A percentile compares a stretch with the other conserved stretches of the same genome.
Evolutionary conservation across 2,888 invertebrate species (phyloP).

Genomic region (Prosapia bicincta): DNA sequence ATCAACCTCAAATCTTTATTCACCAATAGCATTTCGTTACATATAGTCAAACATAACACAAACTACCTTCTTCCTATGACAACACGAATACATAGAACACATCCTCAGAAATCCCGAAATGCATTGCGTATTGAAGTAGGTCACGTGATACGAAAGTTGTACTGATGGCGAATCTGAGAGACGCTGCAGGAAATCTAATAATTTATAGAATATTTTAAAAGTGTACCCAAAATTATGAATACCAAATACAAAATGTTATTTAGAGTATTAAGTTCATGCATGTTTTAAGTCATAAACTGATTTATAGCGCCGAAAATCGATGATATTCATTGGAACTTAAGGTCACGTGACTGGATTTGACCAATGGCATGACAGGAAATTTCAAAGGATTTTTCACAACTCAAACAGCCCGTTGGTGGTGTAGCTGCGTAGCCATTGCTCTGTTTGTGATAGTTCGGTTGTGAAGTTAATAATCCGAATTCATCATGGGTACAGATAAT

Average conservation of each 20-base stretch:
- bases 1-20: neutral
- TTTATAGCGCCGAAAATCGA: conserved; percentile 35
- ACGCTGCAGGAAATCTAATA: neutral
- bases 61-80: neutral
- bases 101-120: conserved; percentile 13
- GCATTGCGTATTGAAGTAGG: conserved; percentile 4
- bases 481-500: conserved; percentile 51
- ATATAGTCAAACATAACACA: neutral
- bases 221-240: neutral
- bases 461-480: conserved; percentile 44
- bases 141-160: conserved; percentile 14
- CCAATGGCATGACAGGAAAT: conserved; percentile 43
- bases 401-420: conserved; percentile 42
- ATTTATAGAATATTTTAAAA: neutral
- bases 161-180: neutral
- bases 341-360: conserved; percentile 42
- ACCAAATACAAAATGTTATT: neutral
- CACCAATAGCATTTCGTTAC: neutral
- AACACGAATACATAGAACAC: neutral
- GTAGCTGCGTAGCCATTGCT: conserved; percentile 50
- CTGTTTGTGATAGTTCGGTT: conserved; percentile 48
- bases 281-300: neutral
- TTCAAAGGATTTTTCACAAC: conserved; percentile 43
- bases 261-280: neutral
- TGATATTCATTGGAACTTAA: conserved; percentile 35